A percentile compares a stretch with the other conserved stretches of the same genome.
phyloP scores from a whole-genome alignment of 1,140 invertebrate species.

The Bacillus rossius region DNA sequence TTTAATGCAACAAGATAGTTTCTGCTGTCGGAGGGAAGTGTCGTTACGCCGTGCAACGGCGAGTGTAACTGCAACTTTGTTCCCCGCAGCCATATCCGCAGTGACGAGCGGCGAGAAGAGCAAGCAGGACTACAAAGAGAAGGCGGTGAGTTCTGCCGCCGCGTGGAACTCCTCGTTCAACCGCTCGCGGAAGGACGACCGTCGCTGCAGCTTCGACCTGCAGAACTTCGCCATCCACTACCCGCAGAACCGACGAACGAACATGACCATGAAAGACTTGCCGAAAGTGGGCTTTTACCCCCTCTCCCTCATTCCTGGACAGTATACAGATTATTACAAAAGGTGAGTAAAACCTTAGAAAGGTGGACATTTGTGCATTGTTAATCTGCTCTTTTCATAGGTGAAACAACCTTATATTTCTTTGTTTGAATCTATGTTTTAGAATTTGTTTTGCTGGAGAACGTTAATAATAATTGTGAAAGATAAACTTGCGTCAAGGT shows the following conservation, averaged over 20 bases:
- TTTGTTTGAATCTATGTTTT: neutral
- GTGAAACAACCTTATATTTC: too few relatives aligned
- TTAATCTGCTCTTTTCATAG: neutral
- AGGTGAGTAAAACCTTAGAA: constrained; percentile 44
- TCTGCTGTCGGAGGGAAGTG: too few relatives aligned
- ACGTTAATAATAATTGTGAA: neutral
- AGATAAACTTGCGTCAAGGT: neutral
- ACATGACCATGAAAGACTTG: constrained; percentile 44
- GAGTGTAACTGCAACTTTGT: neutral
- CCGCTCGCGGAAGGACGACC: constrained; percentile 60
- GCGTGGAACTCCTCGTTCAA: constrained; percentile 88
- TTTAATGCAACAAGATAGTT: too few relatives aligned
- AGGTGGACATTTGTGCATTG: neutral
- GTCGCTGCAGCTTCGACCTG: constrained; percentile 64
- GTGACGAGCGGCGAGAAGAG: constrained; percentile 47
- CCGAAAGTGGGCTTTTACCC: constrained; percentile 74
- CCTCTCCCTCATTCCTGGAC: constrained; percentile 85
- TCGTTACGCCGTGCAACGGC: too few relatives aligned
- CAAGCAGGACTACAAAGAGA: constrained; percentile 69
- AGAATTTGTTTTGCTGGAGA: neutral
- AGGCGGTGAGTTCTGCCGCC: constrained; percentile 79
- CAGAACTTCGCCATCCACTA: constrained; percentile 71
- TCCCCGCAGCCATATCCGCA: constrained; percentile 40
- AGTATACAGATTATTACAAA: constrained; percentile 83
- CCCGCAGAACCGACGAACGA: constrained; percentile 44